Conservation (phyloP, 2,113 vertebrate species). For the Chiloscyllium plagiosum region DNA sequence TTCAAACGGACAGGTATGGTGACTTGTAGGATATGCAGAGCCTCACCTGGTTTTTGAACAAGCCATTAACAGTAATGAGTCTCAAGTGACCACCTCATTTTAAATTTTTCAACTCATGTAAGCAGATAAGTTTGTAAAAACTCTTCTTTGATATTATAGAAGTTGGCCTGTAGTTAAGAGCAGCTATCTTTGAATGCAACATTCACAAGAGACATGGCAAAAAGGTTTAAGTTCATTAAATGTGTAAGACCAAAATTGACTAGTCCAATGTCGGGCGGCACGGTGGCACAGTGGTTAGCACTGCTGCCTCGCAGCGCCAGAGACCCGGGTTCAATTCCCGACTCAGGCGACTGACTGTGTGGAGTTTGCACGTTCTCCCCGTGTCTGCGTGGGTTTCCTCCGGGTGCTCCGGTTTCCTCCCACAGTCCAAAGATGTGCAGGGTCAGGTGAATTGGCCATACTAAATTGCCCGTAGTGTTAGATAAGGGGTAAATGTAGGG, state of each 20-base stretch:
- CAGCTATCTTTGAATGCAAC: too few species aligned
- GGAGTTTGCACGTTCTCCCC: too few species aligned
- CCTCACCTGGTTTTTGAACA: constrained; percentile 48
- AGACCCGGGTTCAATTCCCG: too few species aligned
- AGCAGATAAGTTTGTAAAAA: constrained; percentile 26
- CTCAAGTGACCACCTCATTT: constrained; percentile 43
- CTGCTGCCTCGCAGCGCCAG: too few species aligned
- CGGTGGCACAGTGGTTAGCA: too few species aligned
- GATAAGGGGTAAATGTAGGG: too few species aligned
- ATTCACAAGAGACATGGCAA: neutral
- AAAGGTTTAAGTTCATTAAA: neutral
- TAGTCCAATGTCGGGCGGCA: neutral
- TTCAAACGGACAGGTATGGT: constrained; percentile 47
- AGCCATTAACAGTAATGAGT: constrained; percentile 53
- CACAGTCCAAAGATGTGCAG: too few species aligned
- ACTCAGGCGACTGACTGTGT: too few species aligned
- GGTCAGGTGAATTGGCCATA: too few species aligned
- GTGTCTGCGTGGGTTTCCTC: too few species aligned
- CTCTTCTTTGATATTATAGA: neutral
- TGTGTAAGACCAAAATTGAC: neutral
- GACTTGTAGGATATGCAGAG: constrained; percentile 47
- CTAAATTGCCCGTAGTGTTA: too few species aligned
- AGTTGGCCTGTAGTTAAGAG: neutral
- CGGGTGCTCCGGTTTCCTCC: too few species aligned
- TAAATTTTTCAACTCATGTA: neutral